Base-by-base conservation (phyloP, 92 coral and sea anemone species). In the Actinostola sp. region DNA sequence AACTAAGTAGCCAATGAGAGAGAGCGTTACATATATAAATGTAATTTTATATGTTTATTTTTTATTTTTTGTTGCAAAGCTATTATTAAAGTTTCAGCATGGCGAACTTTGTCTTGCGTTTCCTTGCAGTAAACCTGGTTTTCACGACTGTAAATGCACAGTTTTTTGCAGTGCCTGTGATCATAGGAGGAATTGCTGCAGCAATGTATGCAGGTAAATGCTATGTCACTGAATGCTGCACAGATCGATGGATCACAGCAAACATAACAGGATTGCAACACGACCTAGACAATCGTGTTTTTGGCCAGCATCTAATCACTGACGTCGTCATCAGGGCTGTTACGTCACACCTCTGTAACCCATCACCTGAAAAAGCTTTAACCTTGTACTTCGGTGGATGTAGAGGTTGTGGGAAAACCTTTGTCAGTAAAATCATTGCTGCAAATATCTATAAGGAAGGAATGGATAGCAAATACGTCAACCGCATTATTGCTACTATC, bases 391-490 rank as follows among this genome's bases (percentile, higher is more conserved):
- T 92, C 55, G 84, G 89, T 70, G 97, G 97, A 38, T 92, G 95
- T 92, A 92, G 92, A 0, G 97, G 97, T 36, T 78, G 90, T 35
- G 97, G 97, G 8, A 92, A 92, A 36, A 92, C 76, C 76, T 82
- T 82, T 69, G 95, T 92, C 13, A 89, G 95, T 82, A 79, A 82
- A 32, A 74, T 89, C 29, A 86, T 92, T 10, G 95, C 97, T 0
- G 81, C 86, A 28, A 84, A 86, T 74, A 57, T 86, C 7, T 92
- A 69, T 61, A 70, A 17, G 29, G 43, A 82, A 50, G 97, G 97
- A 8, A 82, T 86, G 88, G 86, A 83, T 0, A 92, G 97, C 54
- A 30, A 44, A 0, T 89, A 35, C 60, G 91, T 84, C 2, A 89
- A 92, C 68, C 75, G 70, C 9, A 86, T 92, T 26, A 89, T 89